These are phyloP conservation scores for Thermophis baileyi DNA, from an alignment of 2,113 vertebrate genomes.

Conservation along the genomic window DNA sequence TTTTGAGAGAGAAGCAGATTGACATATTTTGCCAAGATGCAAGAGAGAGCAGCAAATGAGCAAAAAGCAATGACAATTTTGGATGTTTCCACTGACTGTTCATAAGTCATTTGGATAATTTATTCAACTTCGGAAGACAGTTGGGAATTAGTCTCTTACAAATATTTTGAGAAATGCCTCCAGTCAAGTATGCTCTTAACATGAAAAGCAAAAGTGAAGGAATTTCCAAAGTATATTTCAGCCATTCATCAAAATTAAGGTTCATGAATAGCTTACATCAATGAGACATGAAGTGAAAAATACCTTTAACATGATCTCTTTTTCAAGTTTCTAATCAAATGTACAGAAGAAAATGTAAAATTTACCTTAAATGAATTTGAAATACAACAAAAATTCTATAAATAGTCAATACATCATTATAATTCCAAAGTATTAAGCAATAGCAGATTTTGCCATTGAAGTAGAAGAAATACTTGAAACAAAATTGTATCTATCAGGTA, in stretches of 20 bases:
- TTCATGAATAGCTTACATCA: slow-evolving; percentile 43
- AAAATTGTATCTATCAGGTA: not conserved
- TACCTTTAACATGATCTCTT: slow-evolving; percentile 28
- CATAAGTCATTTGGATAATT: slow-evolving; percentile 36
- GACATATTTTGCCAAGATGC: slow-evolving; percentile 1
- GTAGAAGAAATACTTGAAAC: not conserved
- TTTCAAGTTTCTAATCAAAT: slow-evolving; percentile 47
- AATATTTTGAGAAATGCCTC: slow-evolving; percentile 37
- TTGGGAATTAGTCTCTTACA: slow-evolving; percentile 39
- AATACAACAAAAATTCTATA: slow-evolving; percentile 36
- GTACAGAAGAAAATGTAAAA: slow-evolving; percentile 26
- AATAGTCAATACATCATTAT: not conserved
- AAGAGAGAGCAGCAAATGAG: slow-evolving; percentile 30
- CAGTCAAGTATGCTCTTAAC: slow-evolving; percentile 45
- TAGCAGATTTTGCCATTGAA: not conserved
- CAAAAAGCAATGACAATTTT: slow-evolving; percentile 39
- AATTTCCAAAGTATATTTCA: slow-evolving; percentile 52
- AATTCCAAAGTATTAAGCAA: slow-evolving; percentile 6
- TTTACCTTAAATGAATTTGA: slow-evolving; percentile 45
- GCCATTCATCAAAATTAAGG: slow-evolving; percentile 53
- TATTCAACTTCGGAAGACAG: slow-evolving; percentile 33
- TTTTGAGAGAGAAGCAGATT: slow-evolving; percentile 22
- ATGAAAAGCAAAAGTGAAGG: slow-evolving; percentile 32
- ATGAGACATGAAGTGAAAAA: slow-evolving; percentile 38
- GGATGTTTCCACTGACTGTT: slow-evolving; percentile 41